Conservation (phyloP, 2,797 vertebrate genomes). For the Fringilla coelebs region DNA sequence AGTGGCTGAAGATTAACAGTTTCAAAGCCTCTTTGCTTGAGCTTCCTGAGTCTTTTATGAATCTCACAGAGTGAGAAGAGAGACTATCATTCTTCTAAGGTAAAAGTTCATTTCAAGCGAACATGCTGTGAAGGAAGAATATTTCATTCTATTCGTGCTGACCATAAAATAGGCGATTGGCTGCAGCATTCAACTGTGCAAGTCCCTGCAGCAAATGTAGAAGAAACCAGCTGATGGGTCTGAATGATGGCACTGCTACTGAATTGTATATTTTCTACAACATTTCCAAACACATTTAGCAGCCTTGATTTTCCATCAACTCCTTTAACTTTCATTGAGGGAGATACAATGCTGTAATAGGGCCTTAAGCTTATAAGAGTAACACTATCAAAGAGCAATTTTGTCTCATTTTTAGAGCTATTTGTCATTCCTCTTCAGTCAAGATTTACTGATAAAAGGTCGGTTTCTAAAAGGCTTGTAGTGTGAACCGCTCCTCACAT, state of each 20-base stretch:
- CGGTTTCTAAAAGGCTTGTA: neutral
- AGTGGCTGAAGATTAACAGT: neutral
- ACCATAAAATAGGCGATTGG: neutral
- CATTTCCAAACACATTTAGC: neutral
- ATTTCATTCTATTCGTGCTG: neutral
- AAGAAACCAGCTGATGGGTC: neutral
- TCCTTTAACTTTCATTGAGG: neutral
- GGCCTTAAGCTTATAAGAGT: neutral
- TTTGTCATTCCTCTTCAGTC: neutral
- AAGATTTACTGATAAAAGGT: neutral
- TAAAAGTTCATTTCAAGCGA: neutral
- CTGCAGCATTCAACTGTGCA: neutral
- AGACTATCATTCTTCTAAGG: neutral
- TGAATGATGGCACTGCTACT: neutral
- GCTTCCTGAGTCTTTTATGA: neutral
- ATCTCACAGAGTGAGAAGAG: neutral
- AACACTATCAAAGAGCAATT: neutral
- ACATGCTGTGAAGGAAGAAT: neutral
- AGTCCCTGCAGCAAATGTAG: neutral
- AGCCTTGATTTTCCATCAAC: neutral
- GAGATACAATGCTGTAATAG: neutral
- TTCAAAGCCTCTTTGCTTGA: neutral
- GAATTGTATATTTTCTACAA: neutral
- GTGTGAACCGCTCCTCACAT: neutral
- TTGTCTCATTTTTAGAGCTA: neutral